Conservation (phyloP, 2,113 vertebrate genomes). For the Garra rufa region DNA sequence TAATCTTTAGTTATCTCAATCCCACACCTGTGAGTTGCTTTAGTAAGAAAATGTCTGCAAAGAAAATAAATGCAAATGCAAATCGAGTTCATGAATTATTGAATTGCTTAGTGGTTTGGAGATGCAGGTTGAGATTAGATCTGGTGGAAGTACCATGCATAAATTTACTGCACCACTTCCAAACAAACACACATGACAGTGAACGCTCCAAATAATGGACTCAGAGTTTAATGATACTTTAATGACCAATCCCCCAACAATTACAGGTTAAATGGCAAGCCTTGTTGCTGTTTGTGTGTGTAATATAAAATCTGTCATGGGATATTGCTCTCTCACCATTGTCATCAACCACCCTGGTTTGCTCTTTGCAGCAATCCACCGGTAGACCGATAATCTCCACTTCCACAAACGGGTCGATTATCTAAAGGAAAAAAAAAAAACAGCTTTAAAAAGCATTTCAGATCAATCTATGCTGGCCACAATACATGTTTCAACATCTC, state of each 20-base stretch:
- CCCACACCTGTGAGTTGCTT: neutral
- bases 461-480: too few relatives aligned
- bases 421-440: conserved; percentile 72
- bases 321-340: conserved; percentile 82
- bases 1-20: neutral
- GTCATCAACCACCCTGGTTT: conserved; percentile 96
- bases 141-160: conserved; percentile 59
- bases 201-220: neutral
- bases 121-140: conserved; percentile 48
- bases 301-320: neutral
- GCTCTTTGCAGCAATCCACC: conserved; percentile 93
- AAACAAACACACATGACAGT: conserved; percentile 22
- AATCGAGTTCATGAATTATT: conserved; percentile 66
- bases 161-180: conserved; percentile 38
- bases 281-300: neutral
- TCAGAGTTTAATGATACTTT: conserved; percentile 4
- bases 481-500: neutral
- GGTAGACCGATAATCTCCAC: conserved; percentile 96
- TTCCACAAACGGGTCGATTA: conserved; percentile 98
- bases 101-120: conserved; percentile 33
- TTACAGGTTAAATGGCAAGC: conserved; percentile 22
- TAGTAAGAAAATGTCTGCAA: neutral
- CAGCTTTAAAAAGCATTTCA: neutral
- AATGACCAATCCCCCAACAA: conserved; percentile 3
- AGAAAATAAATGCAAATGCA: neutral